Base-by-base conservation (phyloP, 2,797 vertebrate species). In the Anguilla pacifica region DNA sequence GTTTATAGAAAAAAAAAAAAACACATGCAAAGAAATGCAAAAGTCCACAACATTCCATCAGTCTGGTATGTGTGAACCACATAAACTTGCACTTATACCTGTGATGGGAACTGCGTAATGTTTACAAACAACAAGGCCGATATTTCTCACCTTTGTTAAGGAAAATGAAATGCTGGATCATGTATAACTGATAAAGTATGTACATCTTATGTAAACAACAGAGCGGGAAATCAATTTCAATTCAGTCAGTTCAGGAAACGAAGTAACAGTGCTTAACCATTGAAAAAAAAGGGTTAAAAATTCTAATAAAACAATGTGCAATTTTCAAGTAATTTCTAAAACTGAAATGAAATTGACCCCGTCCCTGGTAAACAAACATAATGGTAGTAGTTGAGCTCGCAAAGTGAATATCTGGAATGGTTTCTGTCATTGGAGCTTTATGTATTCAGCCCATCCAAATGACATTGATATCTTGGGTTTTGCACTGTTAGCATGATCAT, bases 161-260 rank as follows among this genome's bases (percentile, higher is more conserved):
- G 25, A 57, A 57, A 28, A 57, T 84, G n/a, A 84, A 84, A 85
- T 85, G 61, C 35, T 64, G 5, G 13, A 46, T 25, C 15, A 25
- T 6, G 9, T 64, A n/a, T 6, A 85, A 19, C 22, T 39, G 9
- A 17, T 10, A 35, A n/a, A 85, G 22, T 64, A 64, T 85, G 35
- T n/a, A 85, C n/a, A 67, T 67, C 84, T 85, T 3, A 46, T 64
- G 84, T 85, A 85, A 67, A n/a, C 64, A n/a, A 67, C n/a, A 28
- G 64, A 28, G 64, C 6, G 15, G 64, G 64, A 6, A 67, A 7
- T 67, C 55, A 57, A 57, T 57, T 57, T 57, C 55, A 57, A 57
- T 57, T 57, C 55, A 57, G 51, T 53, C 51, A 11, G 51, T 53
- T 53, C 13, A 53, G 53, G 53, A 10, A 53, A 53, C 2, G 9